A percentile compares a stretch with the other conserved stretches of the same genome.
Conservation (phyloP, 2,888 invertebrate genomes). For the Acrobasis repandana region DNA sequence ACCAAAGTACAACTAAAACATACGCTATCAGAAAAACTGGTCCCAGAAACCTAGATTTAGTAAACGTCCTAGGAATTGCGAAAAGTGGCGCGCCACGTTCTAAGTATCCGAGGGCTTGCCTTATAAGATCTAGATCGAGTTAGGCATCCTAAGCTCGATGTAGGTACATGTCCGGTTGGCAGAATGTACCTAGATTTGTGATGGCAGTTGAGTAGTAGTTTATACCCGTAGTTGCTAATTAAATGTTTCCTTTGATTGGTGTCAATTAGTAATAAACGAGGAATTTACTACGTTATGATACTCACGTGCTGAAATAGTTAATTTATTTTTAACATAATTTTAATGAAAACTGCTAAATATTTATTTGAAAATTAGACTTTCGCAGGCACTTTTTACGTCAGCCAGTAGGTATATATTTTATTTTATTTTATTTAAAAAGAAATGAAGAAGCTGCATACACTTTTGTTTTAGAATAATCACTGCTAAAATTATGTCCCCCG, state of each 20-base stretch:
- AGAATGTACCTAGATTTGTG: conserved; percentile 2
- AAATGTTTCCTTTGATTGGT: neutral
- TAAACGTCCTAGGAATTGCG: conserved; percentile 24
- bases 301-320: no score
- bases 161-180: conserved; percentile 12
- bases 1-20: neutral
- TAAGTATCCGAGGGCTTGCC: conserved; percentile 26
- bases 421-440: no score
- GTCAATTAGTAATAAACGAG: neutral
- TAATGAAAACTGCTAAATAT: no score
- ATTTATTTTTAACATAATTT: no score
- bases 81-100: conserved; percentile 27
- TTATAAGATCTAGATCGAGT: conserved; percentile 28
- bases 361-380: no score
- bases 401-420: no score
- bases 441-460: no score
- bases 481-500: no score
- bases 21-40: conserved; percentile 2
- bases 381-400: no score
- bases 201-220: neutral
- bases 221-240: neutral
- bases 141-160: conserved; percentile 22
- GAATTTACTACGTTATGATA: no score
- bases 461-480: no score
- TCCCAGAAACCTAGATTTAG: conserved; percentile 29